Base-by-base conservation (phyloP, 2,888 invertebrate species). In the Eupithecia subumbrata region DNA sequence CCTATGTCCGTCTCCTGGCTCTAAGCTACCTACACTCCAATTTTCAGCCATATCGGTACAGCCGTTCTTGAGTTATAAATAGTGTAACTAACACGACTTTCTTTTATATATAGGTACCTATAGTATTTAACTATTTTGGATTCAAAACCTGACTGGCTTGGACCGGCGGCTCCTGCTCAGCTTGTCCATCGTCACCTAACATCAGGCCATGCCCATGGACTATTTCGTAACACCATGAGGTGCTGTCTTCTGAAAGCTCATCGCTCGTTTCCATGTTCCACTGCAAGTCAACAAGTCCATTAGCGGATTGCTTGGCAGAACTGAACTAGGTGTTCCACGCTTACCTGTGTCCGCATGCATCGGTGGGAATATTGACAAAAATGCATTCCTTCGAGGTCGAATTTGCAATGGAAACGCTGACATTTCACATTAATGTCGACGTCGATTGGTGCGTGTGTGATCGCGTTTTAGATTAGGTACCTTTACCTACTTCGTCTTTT, bases 331-430 rank as follows among this genome's bases (percentile, higher is more conserved):
- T 52, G 52, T 75, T 52, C 14, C 30, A 0, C 12, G 5, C 14
- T 67, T 30, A 64, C 66, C 77, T 77, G 77, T 68, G 71, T 43
- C 40, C 16, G 2, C 37, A 52, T 72, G 75, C 72, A 73, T 18
- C 68, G 75, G 79, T 82, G 81, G 78, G 80, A 82, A 82, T 60
- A 60, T 82, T 80, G 78, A 77, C 80, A 72, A 79, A 80, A 81
- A 77, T 80, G 80, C 80, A 80, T 81, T 78, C 79, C 77, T n/a
- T 78, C 60, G 75, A 80, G 75, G 71, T 77, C 48, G 71, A 77
- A 77, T 77, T 75, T 73, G 75, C 75, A 75, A 77, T 77, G 75
- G 70, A 74, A 69, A 72, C 74, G 14, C 64, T 69, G 72, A 68
- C 68, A 76, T 73, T 72, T 74, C 67, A 64, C 72, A 74, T 70